A percentile compares a stretch with the other conserved stretches of the same genome.
Evolutionary conservation across 2,113 vertebrate species (phyloP).

Genomic region (Apeltes quadracus): DNA sequence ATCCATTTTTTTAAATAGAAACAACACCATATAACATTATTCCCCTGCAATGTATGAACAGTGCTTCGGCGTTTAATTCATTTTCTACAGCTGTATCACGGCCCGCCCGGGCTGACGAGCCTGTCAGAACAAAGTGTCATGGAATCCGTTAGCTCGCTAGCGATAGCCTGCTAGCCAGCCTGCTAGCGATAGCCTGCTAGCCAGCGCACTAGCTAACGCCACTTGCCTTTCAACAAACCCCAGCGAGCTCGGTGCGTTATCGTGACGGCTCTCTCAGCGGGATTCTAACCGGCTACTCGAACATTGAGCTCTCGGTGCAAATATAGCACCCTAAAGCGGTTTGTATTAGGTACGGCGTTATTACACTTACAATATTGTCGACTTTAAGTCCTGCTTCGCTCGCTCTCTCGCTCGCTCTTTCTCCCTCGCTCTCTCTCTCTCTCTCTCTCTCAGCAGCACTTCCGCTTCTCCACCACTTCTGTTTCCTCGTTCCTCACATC

Average conservation of each 20-base stretch:
- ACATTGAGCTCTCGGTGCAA: not conserved
- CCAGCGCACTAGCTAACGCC: slow-evolving; percentile 6
- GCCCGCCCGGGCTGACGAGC: slow-evolving; percentile 61
- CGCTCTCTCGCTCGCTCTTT: slow-evolving; percentile 59
- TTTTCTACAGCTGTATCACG: slow-evolving; percentile 38
- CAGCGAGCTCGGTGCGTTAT: slow-evolving; percentile 47
- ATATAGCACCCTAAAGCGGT: not conserved
- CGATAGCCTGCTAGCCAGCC: not conserved
- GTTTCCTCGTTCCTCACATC: slow-evolving; percentile 77
- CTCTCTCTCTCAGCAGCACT: slow-evolving; percentile 77
- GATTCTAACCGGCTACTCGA: slow-evolving; percentile 27
- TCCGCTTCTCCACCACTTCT: slow-evolving; percentile 81
- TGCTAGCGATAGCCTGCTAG: slow-evolving; percentile 43
- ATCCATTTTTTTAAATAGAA: not conserved
- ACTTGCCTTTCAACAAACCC: slow-evolving; percentile 51
- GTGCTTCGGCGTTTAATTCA: slow-evolving; percentile 20
- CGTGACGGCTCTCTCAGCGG: slow-evolving; percentile 42
- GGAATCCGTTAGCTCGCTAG: slow-evolving; percentile 62
- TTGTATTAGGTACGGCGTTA: not conserved
- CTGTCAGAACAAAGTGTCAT: slow-evolving; percentile 78
- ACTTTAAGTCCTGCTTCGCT: slow-evolving; percentile 74
- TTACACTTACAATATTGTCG: slow-evolving; percentile 77
- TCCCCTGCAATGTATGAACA: not conserved
- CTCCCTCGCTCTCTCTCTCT: slow-evolving; percentile 61
- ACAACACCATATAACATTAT: not conserved